These are phyloP conservation scores for Lates japonicus DNA, from an alignment of 2,797 vertebrate genomes.

Conservation along the genomic window DNA sequence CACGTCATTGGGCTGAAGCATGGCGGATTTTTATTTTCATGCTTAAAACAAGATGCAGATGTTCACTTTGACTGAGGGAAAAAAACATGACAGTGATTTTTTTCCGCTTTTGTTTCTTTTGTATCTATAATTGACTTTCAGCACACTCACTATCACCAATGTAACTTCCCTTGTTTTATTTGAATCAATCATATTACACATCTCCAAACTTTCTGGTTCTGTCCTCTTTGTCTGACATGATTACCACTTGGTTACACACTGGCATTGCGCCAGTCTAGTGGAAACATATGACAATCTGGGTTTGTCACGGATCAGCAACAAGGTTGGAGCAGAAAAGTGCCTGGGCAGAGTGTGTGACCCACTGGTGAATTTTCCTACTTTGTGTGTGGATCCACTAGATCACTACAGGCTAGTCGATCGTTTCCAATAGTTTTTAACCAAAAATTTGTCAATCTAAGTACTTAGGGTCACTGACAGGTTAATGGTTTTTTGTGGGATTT, in stretches of 20 bases:
- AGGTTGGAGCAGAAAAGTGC: slow-evolving; percentile 31
- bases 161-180: not conserved
- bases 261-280: not conserved
- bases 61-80: too few relatives aligned
- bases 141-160: not conserved
- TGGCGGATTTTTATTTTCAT: not conserved
- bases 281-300: slow-evolving; percentile 34
- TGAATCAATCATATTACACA: not conserved
- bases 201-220: not conserved
- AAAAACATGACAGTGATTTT: not conserved
- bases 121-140: not conserved
- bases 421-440: not conserved
- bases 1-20: too few relatives aligned
- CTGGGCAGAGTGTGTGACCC: slow-evolving; percentile 7
- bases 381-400: slow-evolving; percentile 7
- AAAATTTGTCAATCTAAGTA: not conserved
- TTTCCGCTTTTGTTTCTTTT: not conserved
- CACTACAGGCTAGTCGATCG: not conserved
- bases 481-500: too few relatives aligned
- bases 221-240: slow-evolving; percentile 10
- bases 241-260: slow-evolving; percentile 1
- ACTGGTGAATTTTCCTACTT: slow-evolving; percentile 24
- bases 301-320: slow-evolving; percentile 49
- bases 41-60: not conserved
- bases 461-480: not conserved